Conservation (phyloP, 2,888 invertebrate genomes). For the Pelosia muscerda region DNA sequence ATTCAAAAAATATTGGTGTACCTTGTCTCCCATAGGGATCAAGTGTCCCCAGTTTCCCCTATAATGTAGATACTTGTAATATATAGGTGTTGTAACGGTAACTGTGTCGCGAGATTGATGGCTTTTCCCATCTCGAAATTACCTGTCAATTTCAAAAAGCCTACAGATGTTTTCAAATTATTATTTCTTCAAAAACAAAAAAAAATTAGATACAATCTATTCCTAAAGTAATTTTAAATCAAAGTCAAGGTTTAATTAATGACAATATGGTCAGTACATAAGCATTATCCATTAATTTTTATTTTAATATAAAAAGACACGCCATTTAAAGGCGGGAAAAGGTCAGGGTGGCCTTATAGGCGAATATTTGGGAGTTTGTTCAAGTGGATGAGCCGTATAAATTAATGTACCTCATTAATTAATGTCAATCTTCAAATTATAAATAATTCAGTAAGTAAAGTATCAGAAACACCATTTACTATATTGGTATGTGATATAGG, state of each 20-base stretch:
- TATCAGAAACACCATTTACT: neutral
- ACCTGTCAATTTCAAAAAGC: too few species aligned
- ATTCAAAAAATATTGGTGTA: too few species aligned
- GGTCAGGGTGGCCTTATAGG: neutral
- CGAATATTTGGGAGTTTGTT: neutral
- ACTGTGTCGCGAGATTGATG: too few species aligned
- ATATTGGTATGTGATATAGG: neutral
- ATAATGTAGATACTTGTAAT: too few species aligned
- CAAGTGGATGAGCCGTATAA: neutral
- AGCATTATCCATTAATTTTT: neutral
- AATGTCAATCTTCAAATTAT: neutral
- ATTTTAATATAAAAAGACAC: neutral
- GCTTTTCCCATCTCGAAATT: too few species aligned
- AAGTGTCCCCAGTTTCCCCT: too few species aligned
- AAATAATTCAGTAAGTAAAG: neutral
- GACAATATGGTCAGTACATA: neutral
- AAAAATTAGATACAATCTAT: neutral
- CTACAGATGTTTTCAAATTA: too few species aligned
- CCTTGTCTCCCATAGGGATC: too few species aligned
- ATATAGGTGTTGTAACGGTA: too few species aligned
- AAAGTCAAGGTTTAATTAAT: neutral
- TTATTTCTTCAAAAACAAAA: too few species aligned
- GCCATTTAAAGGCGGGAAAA: slow-evolving; percentile 4
- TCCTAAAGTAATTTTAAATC: neutral
- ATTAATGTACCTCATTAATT: slow-evolving; percentile 11